phyloP scores from a whole-genome alignment of 2,797 vertebrate species.

The Gallirallus australis region DNA sequence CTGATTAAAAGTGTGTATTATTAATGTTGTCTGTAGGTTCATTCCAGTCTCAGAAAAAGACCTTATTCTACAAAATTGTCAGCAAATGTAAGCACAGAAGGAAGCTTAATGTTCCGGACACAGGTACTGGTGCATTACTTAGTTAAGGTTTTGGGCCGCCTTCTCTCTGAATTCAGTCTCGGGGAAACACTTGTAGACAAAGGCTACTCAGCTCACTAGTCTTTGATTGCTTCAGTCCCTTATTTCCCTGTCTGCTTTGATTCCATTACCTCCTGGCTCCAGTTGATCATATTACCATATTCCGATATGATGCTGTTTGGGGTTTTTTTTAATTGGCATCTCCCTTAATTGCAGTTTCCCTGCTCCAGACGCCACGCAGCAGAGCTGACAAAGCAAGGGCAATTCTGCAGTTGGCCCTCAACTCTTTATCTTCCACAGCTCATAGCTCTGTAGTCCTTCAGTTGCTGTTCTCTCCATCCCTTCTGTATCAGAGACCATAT shows the following conservation, averaged over 20 bases:
- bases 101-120: constrained; percentile 89
- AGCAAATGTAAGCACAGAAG: constrained; percentile 96
- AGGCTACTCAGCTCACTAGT: background rate
- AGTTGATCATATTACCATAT: background rate
- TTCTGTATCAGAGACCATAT: background rate
- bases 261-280: constrained; percentile 16
- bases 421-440: background rate
- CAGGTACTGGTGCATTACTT: constrained; percentile 84
- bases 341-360: background rate
- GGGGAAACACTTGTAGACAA: background rate
- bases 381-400: background rate
- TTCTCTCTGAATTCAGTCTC: constrained; percentile 22
- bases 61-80: constrained; percentile 97
- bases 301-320: background rate
- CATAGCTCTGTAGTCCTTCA: background rate
- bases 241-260: constrained; percentile 37
- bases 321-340: background rate
- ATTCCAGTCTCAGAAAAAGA: constrained; percentile 96
- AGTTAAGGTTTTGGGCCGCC: constrained; percentile 57
- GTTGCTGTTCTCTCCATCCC: background rate
- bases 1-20: constrained; percentile 75
- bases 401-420: background rate
- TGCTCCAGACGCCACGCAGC: background rate
- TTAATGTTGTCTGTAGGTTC: constrained; percentile 88
- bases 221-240: background rate